Base-by-base conservation (phyloP, 1,140 invertebrate genomes). In the Hylyphantes graminicola region DNA sequence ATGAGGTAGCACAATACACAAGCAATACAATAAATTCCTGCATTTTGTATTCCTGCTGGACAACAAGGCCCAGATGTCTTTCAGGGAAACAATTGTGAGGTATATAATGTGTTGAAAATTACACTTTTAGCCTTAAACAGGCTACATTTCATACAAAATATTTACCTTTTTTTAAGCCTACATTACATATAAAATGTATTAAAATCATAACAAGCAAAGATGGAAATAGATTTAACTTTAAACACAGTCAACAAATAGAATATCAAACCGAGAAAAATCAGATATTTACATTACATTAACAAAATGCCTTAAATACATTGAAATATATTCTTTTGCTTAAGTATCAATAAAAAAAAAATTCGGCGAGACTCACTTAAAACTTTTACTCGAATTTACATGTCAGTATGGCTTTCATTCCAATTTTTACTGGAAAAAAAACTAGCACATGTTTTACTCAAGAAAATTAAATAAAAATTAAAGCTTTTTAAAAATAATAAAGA, bases 1-100 rank as follows among this genome's bases (percentile, higher is more conserved):
- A 76, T 76, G 74, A 76, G 74, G 74, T 76, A 76, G 74, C 74
- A 76, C 74, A 76, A 50, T 21, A 63, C 15, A 76, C n/a, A 63
- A 50, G 8, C 15, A 10, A 63, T n/a, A 61, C 17, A 76, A 17
- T 63, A 64, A 51, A 63, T 64, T 64, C 57, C 59, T 76, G 74
- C 57, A 61, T 64, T 51, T 63, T 50, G 59, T 63, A 63, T 76
- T 63, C 74, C 59, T 76, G 74, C 57, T 55, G 72, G 35, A 57
- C 57, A 74, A 61, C 12, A 61, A 61, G n/a, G 57, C 12, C n/a
- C n/a, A 59, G 12, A 13, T 70, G 51, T 53, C 59, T 74, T 74
- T 10, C 21, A 59, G 57, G 59, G 59, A 76, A 76, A 76, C n/a
- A 76, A 76, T 76, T 76, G 57, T 76, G 74, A 76, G 74, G 74